These are phyloP conservation scores for Sebastes taczanowskii DNA, from an alignment of 2,797 vertebrate species.

Conservation along the genomic window DNA sequence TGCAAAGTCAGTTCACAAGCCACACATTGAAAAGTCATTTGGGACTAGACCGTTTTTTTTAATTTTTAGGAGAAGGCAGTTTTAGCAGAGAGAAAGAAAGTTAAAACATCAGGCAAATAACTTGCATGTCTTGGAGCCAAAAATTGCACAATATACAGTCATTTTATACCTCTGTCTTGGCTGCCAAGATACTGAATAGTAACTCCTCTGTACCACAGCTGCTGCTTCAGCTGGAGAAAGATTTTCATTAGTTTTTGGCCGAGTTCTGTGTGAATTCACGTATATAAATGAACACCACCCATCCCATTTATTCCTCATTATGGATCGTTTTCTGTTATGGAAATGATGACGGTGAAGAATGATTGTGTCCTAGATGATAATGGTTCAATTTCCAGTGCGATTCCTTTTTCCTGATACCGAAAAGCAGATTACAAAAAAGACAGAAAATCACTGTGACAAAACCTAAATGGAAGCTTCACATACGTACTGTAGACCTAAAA, in stretches of 20 bases:
- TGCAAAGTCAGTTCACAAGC: too few relatives aligned
- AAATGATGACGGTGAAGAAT: constrained; percentile 3
- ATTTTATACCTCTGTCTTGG: not conserved
- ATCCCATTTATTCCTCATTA: constrained; percentile 11
- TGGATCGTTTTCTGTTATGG: constrained; percentile 6
- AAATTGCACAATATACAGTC: not conserved
- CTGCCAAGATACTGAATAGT: not conserved
- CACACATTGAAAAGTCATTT: not conserved
- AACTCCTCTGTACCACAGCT: not conserved
- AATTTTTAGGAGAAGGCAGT: not conserved
- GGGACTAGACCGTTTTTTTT: not conserved
- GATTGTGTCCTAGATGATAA: not conserved
- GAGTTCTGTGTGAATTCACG: not conserved
- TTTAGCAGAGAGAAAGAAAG: not conserved
- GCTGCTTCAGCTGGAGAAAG: not conserved
- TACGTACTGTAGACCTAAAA: not conserved
- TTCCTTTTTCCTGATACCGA: not conserved
- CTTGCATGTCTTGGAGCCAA: not conserved
- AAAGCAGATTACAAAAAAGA: not conserved
- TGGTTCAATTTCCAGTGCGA: not conserved
- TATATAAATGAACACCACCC: not conserved
- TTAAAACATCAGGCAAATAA: not conserved
- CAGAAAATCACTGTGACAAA: not conserved
- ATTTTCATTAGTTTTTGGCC: not conserved
- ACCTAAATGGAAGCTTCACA: not conserved